Conservation (phyloP, 2,113 vertebrate species). For the Gallinago jamesoni region DNA sequence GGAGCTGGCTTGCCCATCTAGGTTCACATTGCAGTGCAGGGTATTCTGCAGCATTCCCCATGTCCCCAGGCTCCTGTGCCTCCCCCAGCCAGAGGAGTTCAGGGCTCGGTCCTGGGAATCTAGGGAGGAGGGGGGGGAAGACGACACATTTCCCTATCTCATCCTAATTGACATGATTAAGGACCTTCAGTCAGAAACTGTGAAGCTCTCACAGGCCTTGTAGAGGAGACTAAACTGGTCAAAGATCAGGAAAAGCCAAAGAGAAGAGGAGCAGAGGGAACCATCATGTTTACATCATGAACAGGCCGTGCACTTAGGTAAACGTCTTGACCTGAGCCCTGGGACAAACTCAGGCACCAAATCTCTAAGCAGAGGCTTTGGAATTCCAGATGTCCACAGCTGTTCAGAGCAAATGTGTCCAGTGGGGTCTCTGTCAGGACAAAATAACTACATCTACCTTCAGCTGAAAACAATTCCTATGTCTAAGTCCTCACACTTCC, state of each 20-base stretch:
- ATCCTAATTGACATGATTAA: not conserved
- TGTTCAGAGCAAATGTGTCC: not conserved
- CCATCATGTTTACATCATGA: not conserved
- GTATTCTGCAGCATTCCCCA: not conserved
- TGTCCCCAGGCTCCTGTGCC: fast-evolving
- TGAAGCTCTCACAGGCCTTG: not conserved
- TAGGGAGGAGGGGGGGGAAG: not conserved
- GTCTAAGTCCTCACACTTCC: not conserved
- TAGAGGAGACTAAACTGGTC: not conserved
- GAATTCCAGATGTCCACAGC: not conserved
- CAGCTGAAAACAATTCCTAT: not conserved
- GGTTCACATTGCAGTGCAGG: not conserved
- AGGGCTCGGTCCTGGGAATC: not conserved
- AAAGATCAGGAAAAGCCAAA: not conserved
- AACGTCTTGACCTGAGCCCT: not conserved
- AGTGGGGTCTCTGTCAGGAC: not conserved
- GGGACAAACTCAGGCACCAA: not conserved
- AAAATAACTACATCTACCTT: not conserved
- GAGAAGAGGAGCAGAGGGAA: not conserved
- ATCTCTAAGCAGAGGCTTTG: not conserved
- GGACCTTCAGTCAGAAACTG: not conserved
- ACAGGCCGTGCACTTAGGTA: not conserved
- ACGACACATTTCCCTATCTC: not conserved
- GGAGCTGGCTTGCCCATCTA: not conserved
- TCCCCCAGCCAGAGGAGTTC: not conserved